Percentiles rank a stretch among this genome's conserved stretches.
Evolutionary conservation across 2,888 invertebrate genomes (phyloP).

Genomic region (Hipparchia sbordonii): DNA sequence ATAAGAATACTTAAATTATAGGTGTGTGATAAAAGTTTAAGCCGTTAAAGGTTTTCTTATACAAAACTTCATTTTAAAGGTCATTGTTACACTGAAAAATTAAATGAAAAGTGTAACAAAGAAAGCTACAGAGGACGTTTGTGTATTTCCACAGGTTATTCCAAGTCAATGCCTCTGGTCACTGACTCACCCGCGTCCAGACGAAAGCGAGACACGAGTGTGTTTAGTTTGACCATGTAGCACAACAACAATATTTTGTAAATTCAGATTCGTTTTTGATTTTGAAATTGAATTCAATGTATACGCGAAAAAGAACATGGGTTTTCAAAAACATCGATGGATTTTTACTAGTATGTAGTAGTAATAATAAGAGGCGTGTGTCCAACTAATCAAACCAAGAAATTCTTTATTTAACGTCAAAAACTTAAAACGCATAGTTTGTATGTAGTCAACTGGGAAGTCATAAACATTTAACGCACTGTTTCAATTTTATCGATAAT

Average conservation of each 20-base stretch:
- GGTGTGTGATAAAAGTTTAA: not conserved
- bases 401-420: no score
- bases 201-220: constrained; percentile 14
- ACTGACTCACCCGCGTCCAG: constrained; percentile 24
- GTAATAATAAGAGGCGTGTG: not conserved
- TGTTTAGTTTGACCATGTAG: not conserved
- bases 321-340: not conserved
- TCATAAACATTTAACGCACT: no score
- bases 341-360: not conserved
- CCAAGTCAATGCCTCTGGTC: constrained; percentile 30
- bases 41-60: not conserved
- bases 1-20: not conserved
- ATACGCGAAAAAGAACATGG: not conserved
- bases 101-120: not conserved
- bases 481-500: no score
- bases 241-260: constrained; percentile 14
- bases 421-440: no score
- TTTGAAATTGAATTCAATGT: constrained; percentile 7
- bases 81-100: constrained; percentile 1
- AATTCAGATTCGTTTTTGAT: constrained; percentile 16
- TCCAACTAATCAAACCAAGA: no score
- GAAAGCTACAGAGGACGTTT: not conserved
- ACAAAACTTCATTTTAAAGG: not conserved
- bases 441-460: no score
- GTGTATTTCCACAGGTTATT: constrained; percentile 6